Base-by-base conservation (phyloP, 1,140 invertebrate species). In the Drosophila ambigua region DNA sequence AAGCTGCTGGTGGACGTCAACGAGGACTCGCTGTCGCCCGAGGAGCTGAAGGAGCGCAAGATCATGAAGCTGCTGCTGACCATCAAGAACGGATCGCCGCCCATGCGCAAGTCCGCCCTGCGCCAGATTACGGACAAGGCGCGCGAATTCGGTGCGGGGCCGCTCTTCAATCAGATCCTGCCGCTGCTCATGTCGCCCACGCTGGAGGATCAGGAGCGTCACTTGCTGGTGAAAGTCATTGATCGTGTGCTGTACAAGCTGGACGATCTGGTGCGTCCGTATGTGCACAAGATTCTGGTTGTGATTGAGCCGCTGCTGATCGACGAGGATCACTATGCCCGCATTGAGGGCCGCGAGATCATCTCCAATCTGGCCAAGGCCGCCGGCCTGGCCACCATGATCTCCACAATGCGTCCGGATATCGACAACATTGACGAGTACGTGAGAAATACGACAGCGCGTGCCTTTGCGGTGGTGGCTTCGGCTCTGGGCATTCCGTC, bases 401-500 rank as follows among this genome's bases (percentile, higher is more conserved):
- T 99, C 84, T 99, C 99, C 0, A 99, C 99, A 0, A 99, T 99
- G 99, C 94, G 99, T 92, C 99, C 99, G 4, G 99, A 99, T 94
- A 99, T 99, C 91, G 99, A 99, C 92, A 99, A 99, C 91, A 99
- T 99, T 84, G 99, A 99, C 93, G 99, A 99, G 93, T 99, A 99
- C 80, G 99, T 99, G 0, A 94, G 99, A 91, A 99, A 99, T 92
- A 99, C 99, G 0, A 99, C 99, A 8, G 99, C 99, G 2, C 94
- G 99, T 83, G 99, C 99, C 0, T 99, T 99, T 93, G 99, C 99
- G 44, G 99, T 99, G 0, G 99, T 99, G 1, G 99, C 99, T 0
- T 99, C 98, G 8, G 99, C 99, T 60, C 93, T 99, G 24, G 98
- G 99, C 88, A 99, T 99, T 80, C 99, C 99, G 11, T 99, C 98